A percentile compares a stretch with the other conserved stretches of the same genome.
Conservation (phyloP, 2,888 invertebrate species). For the Orchesellides sinensis region DNA sequence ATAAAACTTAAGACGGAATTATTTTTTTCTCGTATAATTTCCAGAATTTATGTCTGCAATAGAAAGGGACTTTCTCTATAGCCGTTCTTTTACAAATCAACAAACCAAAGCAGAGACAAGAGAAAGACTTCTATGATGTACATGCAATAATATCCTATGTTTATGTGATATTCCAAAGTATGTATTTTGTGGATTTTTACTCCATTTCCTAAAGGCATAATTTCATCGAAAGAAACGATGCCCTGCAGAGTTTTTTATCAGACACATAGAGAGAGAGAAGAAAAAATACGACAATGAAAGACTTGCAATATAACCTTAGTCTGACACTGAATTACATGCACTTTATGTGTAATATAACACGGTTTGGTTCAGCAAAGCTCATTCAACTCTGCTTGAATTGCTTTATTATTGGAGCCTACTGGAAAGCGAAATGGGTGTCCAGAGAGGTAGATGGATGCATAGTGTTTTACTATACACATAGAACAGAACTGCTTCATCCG, state of each 20-base stretch:
- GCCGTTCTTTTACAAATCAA: not conserved
- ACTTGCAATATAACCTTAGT: too few relatives aligned
- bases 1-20: not conserved
- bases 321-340: not conserved
- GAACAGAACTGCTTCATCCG: too few relatives aligned
- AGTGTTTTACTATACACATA: too few relatives aligned
- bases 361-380: not conserved
- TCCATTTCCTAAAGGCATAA: slow-evolving; percentile 32
- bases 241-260: slow-evolving; percentile 49
- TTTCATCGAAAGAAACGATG: slow-evolving; percentile 38
- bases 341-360: not conserved
- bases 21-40: not conserved
- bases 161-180: too few relatives aligned
- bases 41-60: too few relatives aligned
- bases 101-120: not conserved
- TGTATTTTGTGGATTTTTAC: too few relatives aligned
- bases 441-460: slow-evolving; percentile 48
- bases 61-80: not conserved
- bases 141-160: too few relatives aligned
- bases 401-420: slow-evolving; percentile 5
- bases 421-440: slow-evolving; percentile 29
- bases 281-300: not conserved
- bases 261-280: not conserved
- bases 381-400: slow-evolving; percentile 20
- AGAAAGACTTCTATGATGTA: too few relatives aligned